Evolutionary conservation across 2,797 vertebrate genomes (phyloP).

Genomic region (Masticophis lateralis): DNA sequence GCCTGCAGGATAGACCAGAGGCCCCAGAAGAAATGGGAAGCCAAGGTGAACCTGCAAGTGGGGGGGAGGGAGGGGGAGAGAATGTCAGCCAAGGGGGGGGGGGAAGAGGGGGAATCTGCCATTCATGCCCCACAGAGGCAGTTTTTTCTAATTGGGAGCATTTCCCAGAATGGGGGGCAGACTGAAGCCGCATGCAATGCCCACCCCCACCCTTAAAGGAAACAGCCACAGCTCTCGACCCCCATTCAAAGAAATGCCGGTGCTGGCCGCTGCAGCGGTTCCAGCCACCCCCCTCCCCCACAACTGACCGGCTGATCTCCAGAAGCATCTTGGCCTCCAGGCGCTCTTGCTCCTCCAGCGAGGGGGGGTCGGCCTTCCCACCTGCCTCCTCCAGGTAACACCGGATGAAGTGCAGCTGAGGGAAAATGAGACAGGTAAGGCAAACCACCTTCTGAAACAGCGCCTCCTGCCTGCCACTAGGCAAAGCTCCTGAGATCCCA

Average conservation of each 20-base stretch:
- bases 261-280: not conserved
- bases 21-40: constrained; percentile 95
- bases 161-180: not conserved
- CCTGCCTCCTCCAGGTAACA: constrained; percentile 79
- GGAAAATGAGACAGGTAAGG: not conserved
- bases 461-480: not conserved
- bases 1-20: constrained; percentile 95
- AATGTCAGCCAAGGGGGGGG: not conserved
- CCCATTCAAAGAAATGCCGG: not conserved
- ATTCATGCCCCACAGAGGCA: not conserved
- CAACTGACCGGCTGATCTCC: constrained; percentile 82
- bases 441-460: not conserved
- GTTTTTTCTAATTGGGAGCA: not conserved
- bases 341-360: constrained; percentile 65
- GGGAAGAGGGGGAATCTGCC: not conserved
- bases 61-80: accelerated
- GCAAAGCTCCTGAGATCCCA: not conserved
- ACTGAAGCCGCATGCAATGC: accelerated
- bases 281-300: not conserved
- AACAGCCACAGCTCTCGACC: not conserved
- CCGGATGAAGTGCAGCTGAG: constrained; percentile 85
- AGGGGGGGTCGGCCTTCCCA: not conserved
- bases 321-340: constrained; percentile 80
- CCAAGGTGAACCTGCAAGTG: constrained; percentile 80
- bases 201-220: accelerated